Evolutionary conservation across 2,888 invertebrate genomes (phyloP).

Genomic region (Agrochola litura): DNA sequence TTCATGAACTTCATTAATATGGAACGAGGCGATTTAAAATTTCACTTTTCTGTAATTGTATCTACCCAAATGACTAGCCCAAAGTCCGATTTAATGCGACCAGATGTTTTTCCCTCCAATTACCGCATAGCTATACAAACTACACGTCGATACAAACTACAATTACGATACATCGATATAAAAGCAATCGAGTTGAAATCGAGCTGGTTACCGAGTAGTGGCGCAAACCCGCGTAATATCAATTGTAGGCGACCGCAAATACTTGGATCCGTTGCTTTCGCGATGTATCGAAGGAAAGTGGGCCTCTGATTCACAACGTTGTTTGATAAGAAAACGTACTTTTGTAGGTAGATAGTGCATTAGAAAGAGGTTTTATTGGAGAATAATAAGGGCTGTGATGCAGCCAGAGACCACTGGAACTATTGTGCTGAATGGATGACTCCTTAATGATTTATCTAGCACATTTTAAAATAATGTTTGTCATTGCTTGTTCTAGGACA

Average conservation of each 20-base stretch:
- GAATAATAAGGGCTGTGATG: not conserved
- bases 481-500: not conserved
- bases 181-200: slow-evolving; percentile 67
- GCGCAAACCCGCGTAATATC: slow-evolving; percentile 83
- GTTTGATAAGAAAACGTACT: slow-evolving; percentile 76
- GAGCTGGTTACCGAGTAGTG: slow-evolving; percentile 67
- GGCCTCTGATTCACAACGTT: slow-evolving; percentile 81
- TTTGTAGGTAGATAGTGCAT: slow-evolving; percentile 23
- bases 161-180: slow-evolving; percentile 66
- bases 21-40: not conserved
- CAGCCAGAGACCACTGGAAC: not conserved
- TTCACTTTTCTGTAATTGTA: slow-evolving; percentile 26
- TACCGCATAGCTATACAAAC: slow-evolving; percentile 48
- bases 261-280: slow-evolving; percentile 85
- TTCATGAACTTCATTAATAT: not conserved
- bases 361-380: not conserved
- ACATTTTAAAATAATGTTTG: not conserved
- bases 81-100: slow-evolving; percentile 24
- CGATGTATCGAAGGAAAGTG: slow-evolving; percentile 84
- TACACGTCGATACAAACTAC: slow-evolving; percentile 46
- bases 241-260: slow-evolving; percentile 88
- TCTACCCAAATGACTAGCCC: slow-evolving; percentile 12
- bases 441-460: not conserved
- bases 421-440: not conserved
- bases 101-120: slow-evolving; percentile 42